phyloP scores from a whole-genome alignment of 2,888 invertebrate genomes.

The Esperia sulphurella region DNA sequence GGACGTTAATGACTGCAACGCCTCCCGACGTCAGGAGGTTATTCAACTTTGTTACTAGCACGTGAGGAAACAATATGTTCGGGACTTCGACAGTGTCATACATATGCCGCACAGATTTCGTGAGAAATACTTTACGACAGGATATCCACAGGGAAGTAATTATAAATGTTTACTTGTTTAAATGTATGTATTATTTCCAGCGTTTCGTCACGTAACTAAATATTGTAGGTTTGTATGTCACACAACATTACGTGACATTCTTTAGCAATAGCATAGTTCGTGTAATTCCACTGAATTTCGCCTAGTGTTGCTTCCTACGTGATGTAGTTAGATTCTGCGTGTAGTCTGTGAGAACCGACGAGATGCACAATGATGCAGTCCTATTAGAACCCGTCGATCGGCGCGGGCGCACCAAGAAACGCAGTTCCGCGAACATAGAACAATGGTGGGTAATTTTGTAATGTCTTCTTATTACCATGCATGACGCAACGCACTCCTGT shows the following conservation, averaged over 20 bases:
- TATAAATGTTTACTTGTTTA: not conserved
- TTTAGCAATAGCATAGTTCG: constrained; percentile 7
- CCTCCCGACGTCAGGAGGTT: constrained; percentile 47
- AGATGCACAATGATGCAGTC: constrained; percentile 53
- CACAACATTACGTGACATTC: constrained; percentile 35
- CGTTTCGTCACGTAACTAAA: constrained; percentile 18
- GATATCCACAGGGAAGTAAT: not conserved
- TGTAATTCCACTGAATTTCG: constrained; percentile 34
- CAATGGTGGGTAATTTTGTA: constrained; percentile 76
- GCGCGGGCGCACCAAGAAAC: constrained; percentile 47
- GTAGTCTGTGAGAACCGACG: constrained; percentile 47
- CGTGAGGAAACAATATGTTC: constrained; percentile 32
- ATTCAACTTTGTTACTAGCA: constrained; percentile 44
- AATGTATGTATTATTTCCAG: not conserved
- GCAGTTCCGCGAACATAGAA: constrained; percentile 70
- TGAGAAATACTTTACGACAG: constrained; percentile 16
- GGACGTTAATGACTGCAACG: constrained; percentile 49
- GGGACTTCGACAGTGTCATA: constrained; percentile 17
- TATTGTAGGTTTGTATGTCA: constrained; percentile 11
- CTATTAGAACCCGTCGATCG: constrained; percentile 57
- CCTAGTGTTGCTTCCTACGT: constrained; percentile 39
- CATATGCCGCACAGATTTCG: constrained; percentile 35
- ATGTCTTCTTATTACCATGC: constrained; percentile 71
- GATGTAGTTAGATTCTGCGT: constrained; percentile 38
- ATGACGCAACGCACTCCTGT: constrained; percentile 61